Evolutionary conservation across 2,888 invertebrate genomes (phyloP).

Genomic region (Leucozona laternaria): DNA sequence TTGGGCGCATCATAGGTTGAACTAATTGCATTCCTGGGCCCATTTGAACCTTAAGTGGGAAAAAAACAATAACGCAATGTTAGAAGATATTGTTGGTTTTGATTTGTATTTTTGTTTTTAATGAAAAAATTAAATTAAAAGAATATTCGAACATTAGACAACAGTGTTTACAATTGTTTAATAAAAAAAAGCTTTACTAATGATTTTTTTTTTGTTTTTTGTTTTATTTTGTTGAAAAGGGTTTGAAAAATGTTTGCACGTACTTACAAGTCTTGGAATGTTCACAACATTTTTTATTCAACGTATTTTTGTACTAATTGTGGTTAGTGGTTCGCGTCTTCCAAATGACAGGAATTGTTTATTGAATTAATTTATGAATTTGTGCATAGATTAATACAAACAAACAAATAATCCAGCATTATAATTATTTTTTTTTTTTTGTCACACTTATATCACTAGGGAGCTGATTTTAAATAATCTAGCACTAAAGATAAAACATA

Average conservation of each 20-base stretch:
- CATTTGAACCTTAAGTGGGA: constrained; percentile 79
- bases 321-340: constrained; percentile 67
- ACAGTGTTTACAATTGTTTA: constrained; percentile 45
- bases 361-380: constrained; percentile 69
- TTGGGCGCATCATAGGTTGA: constrained; percentile 83
- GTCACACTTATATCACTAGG: neutral
- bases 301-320: constrained; percentile 62
- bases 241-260: constrained; percentile 78
- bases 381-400: constrained; percentile 68
- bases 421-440: neutral
- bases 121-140: constrained; percentile 35
- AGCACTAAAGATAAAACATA: constrained; percentile 2
- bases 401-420: constrained; percentile 66
- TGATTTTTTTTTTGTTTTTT: constrained; percentile 62
- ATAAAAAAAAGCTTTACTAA: constrained; percentile 49
- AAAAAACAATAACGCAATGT: constrained; percentile 19
- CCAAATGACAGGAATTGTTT: constrained; percentile 74
- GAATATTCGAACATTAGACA: constrained; percentile 62
- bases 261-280: constrained; percentile 81
- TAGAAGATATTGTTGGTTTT: constrained; percentile 10
- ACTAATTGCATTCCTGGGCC: constrained; percentile 82
- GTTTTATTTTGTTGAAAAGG: constrained; percentile 73
- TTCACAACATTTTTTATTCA: constrained; percentile 71
- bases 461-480: neutral
- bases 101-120: constrained; percentile 1